Base-by-base conservation (phyloP, 2,888 invertebrate genomes). In the Calliphora vomitoria region DNA sequence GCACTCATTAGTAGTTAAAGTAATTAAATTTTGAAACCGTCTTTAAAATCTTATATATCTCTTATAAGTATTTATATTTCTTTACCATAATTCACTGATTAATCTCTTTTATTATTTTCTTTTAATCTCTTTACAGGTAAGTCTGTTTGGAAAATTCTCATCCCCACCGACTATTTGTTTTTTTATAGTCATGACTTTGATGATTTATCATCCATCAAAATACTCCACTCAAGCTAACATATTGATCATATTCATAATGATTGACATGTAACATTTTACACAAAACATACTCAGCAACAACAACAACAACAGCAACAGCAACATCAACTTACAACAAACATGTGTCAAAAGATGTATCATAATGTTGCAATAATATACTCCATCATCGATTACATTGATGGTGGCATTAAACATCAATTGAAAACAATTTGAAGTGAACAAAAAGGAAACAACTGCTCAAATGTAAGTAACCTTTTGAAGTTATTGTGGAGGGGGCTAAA, bases 171-270 rank as follows among this genome's bases (percentile, higher is more conserved):
- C 50, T 58, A 6, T 6, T 20, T 62, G 15, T 78, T 60, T 41
- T 38, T 47, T 66, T 20, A 15, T 18, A 72, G 8, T 62, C 50
- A 69, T 20, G 55, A 55, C 55, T 10, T 35, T 75, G 44, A 71
- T 83, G 80, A 83, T 86, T 83, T 82, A 86, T 80, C 75, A 83
- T 80, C 69, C 75, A 83, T 78, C 80, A 85, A 82, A 76, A 66
- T 55, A 62, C n/a, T 62, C 8, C 11, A 13, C 64, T 41, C 8
- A 50, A 38, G 41, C 8, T 53, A 66, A 44, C 44, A 47, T 68
- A 35, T 83, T 75, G 60, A 72, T 62, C 38, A 75, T 64, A 58
- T 47, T 38, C 62, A 15, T 41, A n/a, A n/a, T 82, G 82, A 86
- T 86, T 82, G 82, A 80, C 86, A 80, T 69, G 82, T 79, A 75